phyloP scores from a whole-genome alignment of 1,140 invertebrate genomes.

The Alviniconcha marisindica region DNA sequence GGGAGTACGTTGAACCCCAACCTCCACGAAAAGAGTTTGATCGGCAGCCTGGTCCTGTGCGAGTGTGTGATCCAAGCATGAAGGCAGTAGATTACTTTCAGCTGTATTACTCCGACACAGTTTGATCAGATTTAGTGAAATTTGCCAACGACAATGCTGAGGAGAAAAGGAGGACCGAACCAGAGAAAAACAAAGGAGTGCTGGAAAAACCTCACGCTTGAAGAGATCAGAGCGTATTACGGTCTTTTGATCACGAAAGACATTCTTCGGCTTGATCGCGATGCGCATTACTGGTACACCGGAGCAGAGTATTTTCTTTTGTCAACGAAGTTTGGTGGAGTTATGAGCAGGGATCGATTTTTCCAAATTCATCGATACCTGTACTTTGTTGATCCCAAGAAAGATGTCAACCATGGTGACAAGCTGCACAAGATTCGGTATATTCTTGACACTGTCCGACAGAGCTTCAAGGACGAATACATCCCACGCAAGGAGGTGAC shows the following conservation, averaged over 20 bases:
- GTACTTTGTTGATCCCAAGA: constrained; percentile 34
- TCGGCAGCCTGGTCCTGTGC: too few relatives aligned
- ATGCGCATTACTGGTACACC: constrained; percentile 42
- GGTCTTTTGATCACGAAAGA: constrained; percentile 38
- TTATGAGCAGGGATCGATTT: constrained; percentile 34
- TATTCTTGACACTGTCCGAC: constrained; percentile 27
- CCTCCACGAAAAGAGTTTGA: too few relatives aligned
- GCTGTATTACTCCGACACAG: not conserved
- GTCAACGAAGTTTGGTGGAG: constrained; percentile 17
- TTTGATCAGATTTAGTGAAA: too few relatives aligned
- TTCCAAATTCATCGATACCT: constrained; percentile 39
- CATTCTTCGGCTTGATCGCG: constrained; percentile 38
- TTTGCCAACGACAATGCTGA: too few relatives aligned
- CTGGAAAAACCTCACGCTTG: constrained; percentile 31
- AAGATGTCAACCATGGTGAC: not conserved
- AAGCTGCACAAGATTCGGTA: constrained; percentile 35
- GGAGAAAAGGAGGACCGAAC: not conserved
- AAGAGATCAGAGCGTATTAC: constrained; percentile 43
- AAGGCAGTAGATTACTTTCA: too few relatives aligned
- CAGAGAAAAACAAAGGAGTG: constrained; percentile 30
- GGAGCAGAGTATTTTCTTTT: constrained; percentile 6
- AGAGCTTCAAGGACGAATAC: constrained; percentile 32
- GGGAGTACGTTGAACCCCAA: too few relatives aligned
- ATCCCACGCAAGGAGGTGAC: constrained; percentile 38
- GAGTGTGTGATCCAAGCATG: too few relatives aligned